Evolutionary conservation across 2,888 invertebrate genomes (phyloP).

Genomic region (Lepidocyrtinus sp.): DNA sequence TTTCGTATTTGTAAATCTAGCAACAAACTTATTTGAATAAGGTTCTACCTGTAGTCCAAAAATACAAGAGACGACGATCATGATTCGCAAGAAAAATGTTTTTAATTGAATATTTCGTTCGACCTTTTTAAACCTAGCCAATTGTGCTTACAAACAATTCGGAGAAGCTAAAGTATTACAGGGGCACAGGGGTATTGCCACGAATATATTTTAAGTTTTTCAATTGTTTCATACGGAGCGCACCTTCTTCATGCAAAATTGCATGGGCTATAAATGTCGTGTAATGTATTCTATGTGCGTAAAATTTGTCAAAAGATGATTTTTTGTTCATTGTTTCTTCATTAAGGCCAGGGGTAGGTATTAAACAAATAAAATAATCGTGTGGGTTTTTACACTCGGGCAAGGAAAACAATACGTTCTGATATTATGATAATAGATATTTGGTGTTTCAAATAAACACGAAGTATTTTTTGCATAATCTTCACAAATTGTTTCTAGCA

Average conservation of each 20-base stretch:
- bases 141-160: not conserved
- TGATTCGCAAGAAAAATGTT: not conserved
- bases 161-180: not conserved
- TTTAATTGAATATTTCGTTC: not conserved
- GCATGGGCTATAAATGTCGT: not conserved
- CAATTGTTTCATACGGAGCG: no score
- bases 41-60: not conserved
- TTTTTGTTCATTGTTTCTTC: not conserved
- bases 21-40: not conserved
- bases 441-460: not conserved
- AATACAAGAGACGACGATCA: not conserved
- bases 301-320: no score
- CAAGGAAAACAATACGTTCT: not conserved
- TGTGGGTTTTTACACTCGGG: not conserved
- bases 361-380: not conserved
- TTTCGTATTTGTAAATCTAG: conserved; percentile 12
- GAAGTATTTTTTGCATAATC: not conserved
- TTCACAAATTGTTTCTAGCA: not conserved
- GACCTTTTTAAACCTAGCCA: not conserved
- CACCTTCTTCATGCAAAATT: not conserved
- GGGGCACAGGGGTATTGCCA: not conserved
- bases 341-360: not conserved
- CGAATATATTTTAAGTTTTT: no score
- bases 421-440: not conserved
- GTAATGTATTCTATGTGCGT: no score